These are phyloP conservation scores for Spodoptera frugiperda DNA, from an alignment of 1,140 invertebrate species.

Conservation along the genomic window DNA sequence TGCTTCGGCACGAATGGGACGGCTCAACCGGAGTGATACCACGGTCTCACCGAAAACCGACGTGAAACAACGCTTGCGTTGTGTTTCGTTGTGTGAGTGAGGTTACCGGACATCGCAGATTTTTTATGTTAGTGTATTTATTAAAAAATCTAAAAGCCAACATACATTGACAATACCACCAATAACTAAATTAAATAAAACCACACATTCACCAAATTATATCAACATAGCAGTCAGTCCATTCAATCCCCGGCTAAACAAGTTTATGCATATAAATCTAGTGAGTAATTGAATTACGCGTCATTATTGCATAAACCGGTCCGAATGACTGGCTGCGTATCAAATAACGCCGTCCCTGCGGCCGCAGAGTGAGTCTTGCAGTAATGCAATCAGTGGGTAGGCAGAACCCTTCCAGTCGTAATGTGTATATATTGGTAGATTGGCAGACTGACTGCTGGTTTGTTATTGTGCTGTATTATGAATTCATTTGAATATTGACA, in stretches of 20 bases:
- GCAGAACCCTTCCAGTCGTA: not conserved
- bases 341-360: slow-evolving; percentile 36
- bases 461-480: not conserved
- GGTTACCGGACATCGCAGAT: no score
- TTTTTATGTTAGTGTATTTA: no score
- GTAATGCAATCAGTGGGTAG: slow-evolving; percentile 40
- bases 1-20: no score
- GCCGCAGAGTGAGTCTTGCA: slow-evolving; percentile 26
- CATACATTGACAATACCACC: no score
- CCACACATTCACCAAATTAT: no score
- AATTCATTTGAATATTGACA: not conserved
- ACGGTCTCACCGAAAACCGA: no score
- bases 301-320: slow-evolving; percentile 42
- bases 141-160: no score
- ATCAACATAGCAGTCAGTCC: not conserved
- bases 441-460: slow-evolving; percentile 2
- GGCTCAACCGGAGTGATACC: no score
- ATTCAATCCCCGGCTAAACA: not conserved
- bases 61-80: no score
- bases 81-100: no score
- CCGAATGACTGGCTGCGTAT: slow-evolving; percentile 32
- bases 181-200: no score
- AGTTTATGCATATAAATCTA: slow-evolving; percentile 21
- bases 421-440: not conserved
- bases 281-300: slow-evolving; percentile 7